phyloP scores from a whole-genome alignment of 2,888 invertebrate genomes.

The Hyposoter didymator region DNA sequence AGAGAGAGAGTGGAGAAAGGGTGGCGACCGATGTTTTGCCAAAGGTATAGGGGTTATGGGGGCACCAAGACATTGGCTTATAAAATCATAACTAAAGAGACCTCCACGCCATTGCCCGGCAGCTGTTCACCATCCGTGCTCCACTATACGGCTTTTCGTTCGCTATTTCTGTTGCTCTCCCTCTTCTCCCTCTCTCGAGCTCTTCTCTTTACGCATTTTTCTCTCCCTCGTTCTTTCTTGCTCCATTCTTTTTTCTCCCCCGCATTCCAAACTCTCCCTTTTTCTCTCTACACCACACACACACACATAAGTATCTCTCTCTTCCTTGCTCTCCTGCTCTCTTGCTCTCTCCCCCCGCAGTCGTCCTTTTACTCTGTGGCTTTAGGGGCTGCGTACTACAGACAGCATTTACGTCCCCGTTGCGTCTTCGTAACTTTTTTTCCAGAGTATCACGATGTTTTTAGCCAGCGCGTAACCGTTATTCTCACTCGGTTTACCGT shows the following conservation, averaged over 20 bases:
- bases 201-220: conserved; percentile 28
- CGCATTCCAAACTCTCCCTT: conserved; percentile 78
- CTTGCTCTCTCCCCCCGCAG: conserved; percentile 26
- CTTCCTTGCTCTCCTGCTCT: conserved; percentile 12
- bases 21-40: conserved; percentile 56
- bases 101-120: conserved; percentile 77
- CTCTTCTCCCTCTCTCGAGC: conserved; percentile 48
- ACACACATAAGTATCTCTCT: background rate
- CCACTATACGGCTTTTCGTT: conserved; percentile 75
- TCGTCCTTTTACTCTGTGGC: conserved; percentile 2
- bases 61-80: conserved; percentile 59
- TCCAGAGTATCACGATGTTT: background rate
- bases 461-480: background rate
- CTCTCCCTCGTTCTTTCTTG: conserved; percentile 40
- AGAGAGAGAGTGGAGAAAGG: conserved; percentile 54
- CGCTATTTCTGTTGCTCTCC: conserved; percentile 65
- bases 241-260: conserved; percentile 74
- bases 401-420: conserved; percentile 19
- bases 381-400: conserved; percentile 47
- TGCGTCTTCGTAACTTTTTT: conserved; percentile 32
- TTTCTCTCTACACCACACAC: conserved; percentile 47
- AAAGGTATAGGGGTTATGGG: conserved; percentile 76
- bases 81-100: conserved; percentile 68
- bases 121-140: conserved; percentile 82
- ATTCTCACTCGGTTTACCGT: background rate